A percentile compares a stretch with the other conserved stretches of the same genome.
These are phyloP conservation scores for Prionailurus viverrinus DNA, from an alignment of 2,113 vertebrate genomes.

Conservation along the genomic window DNA sequence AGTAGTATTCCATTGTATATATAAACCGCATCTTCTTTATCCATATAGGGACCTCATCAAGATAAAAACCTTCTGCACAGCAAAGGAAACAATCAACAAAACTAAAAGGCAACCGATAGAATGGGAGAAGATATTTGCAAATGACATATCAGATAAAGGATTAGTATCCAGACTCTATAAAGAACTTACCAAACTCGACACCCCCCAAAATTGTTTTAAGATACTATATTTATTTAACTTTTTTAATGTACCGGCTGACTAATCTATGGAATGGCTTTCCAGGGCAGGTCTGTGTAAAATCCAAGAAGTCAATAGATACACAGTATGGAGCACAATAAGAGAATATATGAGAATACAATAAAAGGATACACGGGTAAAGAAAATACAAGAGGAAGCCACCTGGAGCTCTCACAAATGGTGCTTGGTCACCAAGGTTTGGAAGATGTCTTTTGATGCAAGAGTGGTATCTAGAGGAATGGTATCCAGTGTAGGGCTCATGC, in stretches of 20 bases:
- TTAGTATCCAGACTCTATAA: too few relatives aligned
- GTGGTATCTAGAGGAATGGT: neutral
- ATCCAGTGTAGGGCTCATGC: neutral
- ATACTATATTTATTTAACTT: neutral
- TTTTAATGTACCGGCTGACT: neutral
- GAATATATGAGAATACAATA: neutral
- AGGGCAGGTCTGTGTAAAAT: neutral
- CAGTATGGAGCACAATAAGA: neutral
- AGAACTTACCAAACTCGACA: too few relatives aligned
- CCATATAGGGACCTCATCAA: too few relatives aligned
- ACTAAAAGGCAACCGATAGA: too few relatives aligned
- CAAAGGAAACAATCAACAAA: too few relatives aligned
- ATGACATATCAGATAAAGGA: too few relatives aligned
- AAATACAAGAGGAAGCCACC: neutral
- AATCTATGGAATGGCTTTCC: neutral
- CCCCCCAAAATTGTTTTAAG: constrained; percentile 25
- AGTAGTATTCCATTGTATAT: too few relatives aligned
- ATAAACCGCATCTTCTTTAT: too few relatives aligned
- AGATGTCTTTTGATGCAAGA: neutral
- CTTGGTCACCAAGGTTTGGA: neutral
- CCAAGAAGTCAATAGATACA: neutral
- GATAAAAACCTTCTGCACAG: too few relatives aligned
- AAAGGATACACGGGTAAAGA: neutral
- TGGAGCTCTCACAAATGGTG: neutral
- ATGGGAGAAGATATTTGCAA: too few relatives aligned